Evolutionary conservation across 2,888 invertebrate genomes (phyloP).

Genomic region (Drosophila meridiana): DNA sequence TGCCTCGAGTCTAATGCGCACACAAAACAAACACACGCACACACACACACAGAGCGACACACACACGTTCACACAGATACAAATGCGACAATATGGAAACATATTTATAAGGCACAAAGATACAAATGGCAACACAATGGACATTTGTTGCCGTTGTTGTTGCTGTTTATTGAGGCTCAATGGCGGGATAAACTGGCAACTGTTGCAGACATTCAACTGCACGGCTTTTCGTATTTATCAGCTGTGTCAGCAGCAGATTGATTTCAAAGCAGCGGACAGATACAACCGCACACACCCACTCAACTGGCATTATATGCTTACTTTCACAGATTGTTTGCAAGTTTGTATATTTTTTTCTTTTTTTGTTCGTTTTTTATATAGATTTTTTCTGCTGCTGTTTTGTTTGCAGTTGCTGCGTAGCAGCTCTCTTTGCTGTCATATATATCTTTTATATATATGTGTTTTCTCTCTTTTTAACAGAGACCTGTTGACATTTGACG

Average conservation of each 20-base stretch:
- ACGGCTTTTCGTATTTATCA: constrained; percentile 53
- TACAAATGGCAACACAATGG: constrained; percentile 32
- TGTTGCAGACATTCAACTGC: constrained; percentile 47
- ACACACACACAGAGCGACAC: not conserved
- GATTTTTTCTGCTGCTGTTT: constrained; percentile 11
- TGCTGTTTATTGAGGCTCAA: constrained; percentile 50
- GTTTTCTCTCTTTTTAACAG: constrained; percentile 27
- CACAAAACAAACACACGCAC: constrained; percentile 4
- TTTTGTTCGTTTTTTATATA: constrained; percentile 1
- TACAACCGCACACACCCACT: constrained; percentile 9
- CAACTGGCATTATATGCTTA: constrained; percentile 57
- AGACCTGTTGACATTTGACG: constrained; percentile 54
- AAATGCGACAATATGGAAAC: constrained; percentile 39
- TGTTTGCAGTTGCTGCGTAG: constrained; percentile 35
- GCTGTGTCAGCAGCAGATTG: constrained; percentile 68
- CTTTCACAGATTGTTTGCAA: constrained; percentile 52
- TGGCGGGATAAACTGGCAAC: constrained; percentile 50
- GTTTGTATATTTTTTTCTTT: constrained; percentile 3
- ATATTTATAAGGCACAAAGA: constrained; percentile 44
- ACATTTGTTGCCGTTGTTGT: constrained; percentile 10
- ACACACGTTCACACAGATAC: constrained; percentile 5
- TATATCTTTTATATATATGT: constrained; percentile 25
- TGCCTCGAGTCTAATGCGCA: constrained; percentile 31
- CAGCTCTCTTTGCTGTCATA: constrained; percentile 40
- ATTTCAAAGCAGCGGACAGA: constrained; percentile 58